phyloP scores from a whole-genome alignment of 1,140 invertebrate genomes.

The Gyrodactylus bullatarudis region DNA sequence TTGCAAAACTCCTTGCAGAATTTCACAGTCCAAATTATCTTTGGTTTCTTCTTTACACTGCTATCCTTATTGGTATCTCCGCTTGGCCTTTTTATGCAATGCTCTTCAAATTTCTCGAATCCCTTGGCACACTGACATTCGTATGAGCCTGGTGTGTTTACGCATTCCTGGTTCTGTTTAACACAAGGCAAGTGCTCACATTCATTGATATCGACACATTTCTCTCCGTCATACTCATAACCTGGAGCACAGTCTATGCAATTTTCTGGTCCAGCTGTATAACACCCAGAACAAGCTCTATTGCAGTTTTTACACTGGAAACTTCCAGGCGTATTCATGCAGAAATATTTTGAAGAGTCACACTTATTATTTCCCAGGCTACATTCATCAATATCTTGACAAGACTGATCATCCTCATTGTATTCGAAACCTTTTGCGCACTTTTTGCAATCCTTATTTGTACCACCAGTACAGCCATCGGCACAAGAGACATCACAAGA shows the following conservation, averaged over 20 bases:
- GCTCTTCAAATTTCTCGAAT: slow-evolving; percentile 8
- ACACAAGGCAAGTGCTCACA: slow-evolving; percentile 14
- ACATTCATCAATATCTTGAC: background rate
- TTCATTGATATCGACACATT: slow-evolving; percentile 11
- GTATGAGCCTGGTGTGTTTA: slow-evolving; percentile 15
- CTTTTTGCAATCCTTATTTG: background rate
- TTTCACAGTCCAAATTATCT: background rate
- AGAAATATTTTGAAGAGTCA: background rate
- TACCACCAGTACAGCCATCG: background rate
- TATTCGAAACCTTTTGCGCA: background rate
- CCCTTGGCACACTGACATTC: slow-evolving; percentile 15
- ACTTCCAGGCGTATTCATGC: background rate
- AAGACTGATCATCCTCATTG: background rate
- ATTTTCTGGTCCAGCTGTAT: background rate
- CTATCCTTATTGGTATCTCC: background rate
- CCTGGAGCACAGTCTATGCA: background rate
- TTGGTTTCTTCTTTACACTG: background rate
- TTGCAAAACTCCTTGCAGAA: background rate
- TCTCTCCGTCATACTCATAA: background rate
- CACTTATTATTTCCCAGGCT: background rate
- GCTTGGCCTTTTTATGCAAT: background rate
- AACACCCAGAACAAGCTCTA: background rate
- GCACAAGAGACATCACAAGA: background rate
- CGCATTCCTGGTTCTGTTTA: slow-evolving; percentile 11
- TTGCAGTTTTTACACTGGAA: background rate